Base-by-base conservation (phyloP, 1,140 invertebrate species). In the Papilio polytes region DNA sequence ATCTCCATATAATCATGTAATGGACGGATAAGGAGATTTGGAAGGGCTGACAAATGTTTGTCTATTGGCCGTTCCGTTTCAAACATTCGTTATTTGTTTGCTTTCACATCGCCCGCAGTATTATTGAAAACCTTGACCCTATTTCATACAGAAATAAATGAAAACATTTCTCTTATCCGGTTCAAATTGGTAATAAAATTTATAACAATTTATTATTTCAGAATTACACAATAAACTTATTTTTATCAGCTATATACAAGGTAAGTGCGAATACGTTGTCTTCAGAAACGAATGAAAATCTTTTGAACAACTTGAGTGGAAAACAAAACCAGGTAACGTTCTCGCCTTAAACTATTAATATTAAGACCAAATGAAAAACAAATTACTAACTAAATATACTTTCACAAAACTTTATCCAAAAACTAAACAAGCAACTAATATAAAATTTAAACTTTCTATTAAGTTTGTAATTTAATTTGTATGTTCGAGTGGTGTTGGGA, bases 21-120 rank as follows among this genome's bases (percentile, higher is more conserved):
- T 51, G 74, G 44, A 53, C 12, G 74, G 74, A 51, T 76, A 76
- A 76, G 73, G 44, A 66, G 63, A 70, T 70, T 70, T 70, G 63
- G 74, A 76, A 76, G 13, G 74, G 44, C 74, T 76, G 74, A 76
- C 74, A 76, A 76, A 76, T 76, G 74, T 76, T 76, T 76, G 74
- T 51, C 41, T 51, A 51, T 48, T 76, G 44, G 46, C 44, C 46
- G 41, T 51, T 76, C 41, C 41, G 73, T 41, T 74, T 48, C 44
- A 26, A 51, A 76, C 44, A 76, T 76, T 74, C 46, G 59, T 26
- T 70, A 70, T 70, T 70, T 70, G 63, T 70, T 31, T 70, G 63
- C 26, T 70, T 26, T 31, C 26, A 36, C 26, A 70, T 31, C 59
- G 59, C 26, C 63, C 63, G 63, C 63, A 70, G 63, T 70, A 31